A percentile compares a stretch with the other conserved stretches of the same genome.
Conservation (phyloP, 2,888 invertebrate species). For the Drosophila cracens region DNA sequence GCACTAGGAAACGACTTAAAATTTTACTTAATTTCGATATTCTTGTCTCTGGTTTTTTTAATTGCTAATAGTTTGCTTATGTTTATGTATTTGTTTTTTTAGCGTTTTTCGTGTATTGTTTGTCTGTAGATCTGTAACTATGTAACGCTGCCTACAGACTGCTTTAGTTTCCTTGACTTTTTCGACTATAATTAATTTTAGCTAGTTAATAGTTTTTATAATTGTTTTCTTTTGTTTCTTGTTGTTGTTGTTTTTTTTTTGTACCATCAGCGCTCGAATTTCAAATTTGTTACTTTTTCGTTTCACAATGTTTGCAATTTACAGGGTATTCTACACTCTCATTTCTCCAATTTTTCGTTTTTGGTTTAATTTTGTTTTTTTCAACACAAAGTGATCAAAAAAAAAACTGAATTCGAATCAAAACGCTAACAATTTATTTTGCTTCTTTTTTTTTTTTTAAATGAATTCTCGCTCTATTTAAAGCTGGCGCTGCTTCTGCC, state of each 20-base stretch:
- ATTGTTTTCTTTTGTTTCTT: conserved; percentile 25
- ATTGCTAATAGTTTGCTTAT: conserved; percentile 40
- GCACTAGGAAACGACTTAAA: conserved; percentile 46
- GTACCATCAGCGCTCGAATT: conserved; percentile 85
- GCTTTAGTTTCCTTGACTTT: conserved; percentile 43
- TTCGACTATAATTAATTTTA: conserved; percentile 52
- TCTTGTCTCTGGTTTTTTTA: conserved; percentile 6
- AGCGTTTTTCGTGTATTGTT: conserved; percentile 7
- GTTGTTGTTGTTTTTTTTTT: conserved; percentile 59
- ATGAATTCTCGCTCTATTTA: conserved; percentile 30
- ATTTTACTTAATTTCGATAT: conserved; percentile 10
- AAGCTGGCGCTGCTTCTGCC: conserved; percentile 48
- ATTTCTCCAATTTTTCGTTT: conserved; percentile 10
- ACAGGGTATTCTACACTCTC: conserved; percentile 47
- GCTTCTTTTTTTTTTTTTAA: conserved; percentile 2
- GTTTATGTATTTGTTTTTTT: conserved; percentile 1
- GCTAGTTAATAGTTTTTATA: conserved; percentile 54
- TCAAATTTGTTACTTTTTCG: conserved; percentile 59
- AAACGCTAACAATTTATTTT: conserved; percentile 39
- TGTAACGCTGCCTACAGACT: conserved; percentile 44
- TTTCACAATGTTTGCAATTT: conserved; percentile 59
- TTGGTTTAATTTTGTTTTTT: conserved; percentile 3
- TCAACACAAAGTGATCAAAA: conserved; percentile 33
- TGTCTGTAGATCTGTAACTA: conserved; percentile 33
- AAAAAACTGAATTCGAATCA: conserved; percentile 42